phyloP scores from a whole-genome alignment of 2,113 vertebrate genomes.

The Oncorhynchus mykiss region DNA sequence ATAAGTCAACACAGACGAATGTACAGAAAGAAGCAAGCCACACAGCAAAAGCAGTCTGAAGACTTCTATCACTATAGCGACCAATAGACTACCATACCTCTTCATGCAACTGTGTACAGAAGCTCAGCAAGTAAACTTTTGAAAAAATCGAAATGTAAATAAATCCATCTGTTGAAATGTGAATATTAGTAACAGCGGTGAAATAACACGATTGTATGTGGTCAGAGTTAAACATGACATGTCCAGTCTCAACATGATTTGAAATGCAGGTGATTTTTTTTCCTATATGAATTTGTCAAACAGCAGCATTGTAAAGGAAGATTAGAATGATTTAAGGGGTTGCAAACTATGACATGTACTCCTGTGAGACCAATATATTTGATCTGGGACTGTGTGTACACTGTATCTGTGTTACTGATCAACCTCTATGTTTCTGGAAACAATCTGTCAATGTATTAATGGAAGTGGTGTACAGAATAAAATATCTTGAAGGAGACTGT shows the following conservation, averaged over 20 bases:
- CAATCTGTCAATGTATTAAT: background rate
- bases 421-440: background rate
- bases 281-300: background rate
- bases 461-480: slow-evolving; percentile 4
- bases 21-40: background rate
- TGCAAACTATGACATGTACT: background rate
- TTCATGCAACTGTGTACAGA: background rate
- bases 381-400: background rate
- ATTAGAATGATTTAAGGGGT: background rate
- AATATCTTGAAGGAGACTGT: background rate
- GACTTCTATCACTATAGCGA: background rate
- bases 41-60: background rate
- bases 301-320: no score
- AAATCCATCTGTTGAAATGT: background rate
- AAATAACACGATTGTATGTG: background rate
- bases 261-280: no score
- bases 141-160: background rate
- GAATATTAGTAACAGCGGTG: background rate
- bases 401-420: background rate
- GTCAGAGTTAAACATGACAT: background rate
- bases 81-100: background rate
- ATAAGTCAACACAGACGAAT: background rate
- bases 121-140: background rate
- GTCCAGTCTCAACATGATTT: background rate
- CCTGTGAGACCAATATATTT: background rate